These are phyloP conservation scores for Crotalus horridus DNA, from an alignment of 2,113 vertebrate species.

Conservation along the genomic window DNA sequence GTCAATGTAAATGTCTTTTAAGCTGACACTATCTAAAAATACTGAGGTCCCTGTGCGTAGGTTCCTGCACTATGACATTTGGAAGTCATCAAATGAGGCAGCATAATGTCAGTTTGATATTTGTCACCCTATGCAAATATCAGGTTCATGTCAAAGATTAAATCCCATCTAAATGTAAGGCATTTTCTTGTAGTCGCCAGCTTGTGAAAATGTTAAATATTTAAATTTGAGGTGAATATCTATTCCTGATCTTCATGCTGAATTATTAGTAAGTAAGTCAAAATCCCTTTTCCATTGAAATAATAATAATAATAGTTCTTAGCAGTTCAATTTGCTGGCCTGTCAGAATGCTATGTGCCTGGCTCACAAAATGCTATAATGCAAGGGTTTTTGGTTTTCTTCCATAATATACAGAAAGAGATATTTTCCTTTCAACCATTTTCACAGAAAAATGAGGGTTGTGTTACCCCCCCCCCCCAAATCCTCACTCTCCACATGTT, in stretches of 20 bases:
- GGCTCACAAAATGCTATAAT: not conserved
- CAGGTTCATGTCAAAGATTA: conserved; percentile 69
- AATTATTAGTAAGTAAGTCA: conserved; percentile 52
- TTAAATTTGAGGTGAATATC: conserved; percentile 62
- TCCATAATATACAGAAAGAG: not conserved
- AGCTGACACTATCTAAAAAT: conserved; percentile 66
- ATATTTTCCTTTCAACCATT: not conserved
- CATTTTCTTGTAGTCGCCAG: conserved; percentile 57
- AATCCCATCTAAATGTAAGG: conserved; percentile 67
- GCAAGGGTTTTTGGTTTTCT: not conserved
- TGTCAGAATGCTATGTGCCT: not conserved
- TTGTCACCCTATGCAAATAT: conserved; percentile 72
- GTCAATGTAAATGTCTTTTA: conserved; percentile 67
- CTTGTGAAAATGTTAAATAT: conserved; percentile 69
- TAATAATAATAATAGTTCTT: not conserved
- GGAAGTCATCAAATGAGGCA: conserved; percentile 68
- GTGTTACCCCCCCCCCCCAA: not conserved
- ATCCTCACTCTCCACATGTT: not conserved
- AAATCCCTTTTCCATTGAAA: conserved; percentile 20
- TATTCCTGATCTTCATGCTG: conserved; percentile 49
- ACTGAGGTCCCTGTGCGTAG: conserved; percentile 58
- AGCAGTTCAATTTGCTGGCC: not conserved
- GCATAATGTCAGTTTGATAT: conserved; percentile 73
- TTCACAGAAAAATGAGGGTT: not conserved
- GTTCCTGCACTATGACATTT: conserved; percentile 73